These are phyloP conservation scores for Himalopsyche anomala DNA, from an alignment of 2,888 invertebrate species.

Conservation along the genomic window DNA sequence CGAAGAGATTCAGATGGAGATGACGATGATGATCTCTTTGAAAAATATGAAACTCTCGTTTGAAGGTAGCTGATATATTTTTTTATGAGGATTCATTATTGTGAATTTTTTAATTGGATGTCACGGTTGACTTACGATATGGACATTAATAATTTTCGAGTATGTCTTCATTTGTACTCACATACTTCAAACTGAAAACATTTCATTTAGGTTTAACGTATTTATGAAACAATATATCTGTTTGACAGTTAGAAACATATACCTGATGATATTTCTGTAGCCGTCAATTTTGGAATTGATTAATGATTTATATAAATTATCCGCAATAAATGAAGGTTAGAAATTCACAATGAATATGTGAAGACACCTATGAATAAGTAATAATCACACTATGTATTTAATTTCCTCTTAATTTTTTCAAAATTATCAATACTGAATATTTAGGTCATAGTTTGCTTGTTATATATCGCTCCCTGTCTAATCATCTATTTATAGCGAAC, in stretches of 20 bases:
- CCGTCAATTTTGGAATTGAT: background rate
- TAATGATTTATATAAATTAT: background rate
- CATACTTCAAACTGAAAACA: background rate
- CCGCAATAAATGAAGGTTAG: background rate
- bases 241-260: background rate
- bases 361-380: background rate
- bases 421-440: constrained; percentile 23
- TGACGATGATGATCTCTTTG: constrained; percentile 71
- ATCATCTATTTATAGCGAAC: background rate
- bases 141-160: background rate
- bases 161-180: background rate
- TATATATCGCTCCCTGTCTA: background rate
- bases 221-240: background rate
- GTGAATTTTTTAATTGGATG: constrained; percentile 2
- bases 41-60: constrained; percentile 76
- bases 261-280: background rate
- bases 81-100: constrained; percentile 29
- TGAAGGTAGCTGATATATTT: background rate
- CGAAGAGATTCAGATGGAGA: constrained; percentile 71
- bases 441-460: constrained; percentile 3
- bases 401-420: constrained; percentile 1
- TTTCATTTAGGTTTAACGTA: constrained; percentile 8
- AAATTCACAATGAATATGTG: constrained; percentile 3
- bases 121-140: background rate
- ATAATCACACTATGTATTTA: constrained; percentile 22